These are phyloP conservation scores for Gortyna flavago DNA, from an alignment of 2,888 invertebrate genomes.

Conservation along the genomic window DNA sequence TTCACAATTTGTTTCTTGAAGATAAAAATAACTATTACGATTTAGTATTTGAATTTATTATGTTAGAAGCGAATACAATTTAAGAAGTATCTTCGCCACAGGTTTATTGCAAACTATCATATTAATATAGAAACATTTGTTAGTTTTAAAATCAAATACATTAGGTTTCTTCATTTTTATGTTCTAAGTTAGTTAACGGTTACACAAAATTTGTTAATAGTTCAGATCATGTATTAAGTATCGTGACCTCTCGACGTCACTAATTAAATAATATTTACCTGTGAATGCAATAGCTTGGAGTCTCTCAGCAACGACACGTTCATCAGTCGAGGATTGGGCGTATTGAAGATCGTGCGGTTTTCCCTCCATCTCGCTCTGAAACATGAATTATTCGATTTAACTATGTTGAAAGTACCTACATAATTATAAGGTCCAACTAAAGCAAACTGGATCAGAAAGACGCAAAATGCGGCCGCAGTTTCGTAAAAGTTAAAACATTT, in stretches of 20 bases:
- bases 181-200: background rate
- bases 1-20: background rate
- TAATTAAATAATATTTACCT: conserved; percentile 70
- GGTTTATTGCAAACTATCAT: background rate
- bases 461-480: background rate
- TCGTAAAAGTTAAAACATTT: background rate
- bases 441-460: background rate
- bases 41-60: background rate
- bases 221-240: background rate
- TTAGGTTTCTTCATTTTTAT: background rate
- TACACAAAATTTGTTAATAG: background rate
- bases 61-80: background rate
- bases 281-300: conserved; percentile 94
- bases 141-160: background rate
- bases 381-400: background rate
- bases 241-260: background rate
- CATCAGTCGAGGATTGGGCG: conserved; percentile 98
- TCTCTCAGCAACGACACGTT: conserved; percentile 96
- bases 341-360: conserved; percentile 97
- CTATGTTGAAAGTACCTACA: background rate
- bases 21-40: background rate
- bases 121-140: background rate
- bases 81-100: background rate
- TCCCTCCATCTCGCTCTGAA: conserved; percentile 97
- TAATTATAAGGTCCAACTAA: background rate